Evolutionary conservation across 2,888 invertebrate species (phyloP).

Genomic region (Alentia gelatinosa): DNA sequence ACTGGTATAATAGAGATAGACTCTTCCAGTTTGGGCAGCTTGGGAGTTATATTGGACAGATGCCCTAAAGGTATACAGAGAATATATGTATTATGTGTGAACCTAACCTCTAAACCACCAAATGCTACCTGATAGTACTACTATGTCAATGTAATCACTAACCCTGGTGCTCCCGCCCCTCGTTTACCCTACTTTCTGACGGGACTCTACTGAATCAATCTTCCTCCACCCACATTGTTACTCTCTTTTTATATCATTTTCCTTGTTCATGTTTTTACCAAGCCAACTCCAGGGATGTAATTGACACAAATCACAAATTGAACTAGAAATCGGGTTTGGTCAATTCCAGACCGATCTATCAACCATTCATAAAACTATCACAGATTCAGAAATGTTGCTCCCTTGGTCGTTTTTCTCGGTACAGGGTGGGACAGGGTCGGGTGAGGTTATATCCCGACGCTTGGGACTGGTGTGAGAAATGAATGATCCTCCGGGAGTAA

Average conservation of each 20-base stretch:
- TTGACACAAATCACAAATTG: neutral
- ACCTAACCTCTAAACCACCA: neutral
- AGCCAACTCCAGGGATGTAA: neutral
- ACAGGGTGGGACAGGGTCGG: no score
- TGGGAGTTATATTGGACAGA: neutral
- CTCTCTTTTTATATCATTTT: no score
- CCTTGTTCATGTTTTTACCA: neutral
- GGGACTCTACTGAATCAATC: neutral
- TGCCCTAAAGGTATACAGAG: neutral
- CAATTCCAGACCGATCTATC: neutral
- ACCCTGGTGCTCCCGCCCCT: neutral
- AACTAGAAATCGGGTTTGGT: neutral
- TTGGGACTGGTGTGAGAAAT: no score
- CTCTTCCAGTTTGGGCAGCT: no score
- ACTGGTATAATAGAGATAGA: no score
- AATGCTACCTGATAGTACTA: no score
- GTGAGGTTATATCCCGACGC: no score
- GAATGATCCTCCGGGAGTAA: no score
- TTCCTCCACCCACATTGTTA: no score
- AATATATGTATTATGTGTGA: neutral
- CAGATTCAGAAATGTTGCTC: no score
- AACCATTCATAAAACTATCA: no score
- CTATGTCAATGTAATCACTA: conserved; percentile 1
- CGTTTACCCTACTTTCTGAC: neutral
- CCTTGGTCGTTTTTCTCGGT: no score